phyloP scores from a whole-genome alignment of 2,888 invertebrate genomes.

The Physocephala rufipes region DNA sequence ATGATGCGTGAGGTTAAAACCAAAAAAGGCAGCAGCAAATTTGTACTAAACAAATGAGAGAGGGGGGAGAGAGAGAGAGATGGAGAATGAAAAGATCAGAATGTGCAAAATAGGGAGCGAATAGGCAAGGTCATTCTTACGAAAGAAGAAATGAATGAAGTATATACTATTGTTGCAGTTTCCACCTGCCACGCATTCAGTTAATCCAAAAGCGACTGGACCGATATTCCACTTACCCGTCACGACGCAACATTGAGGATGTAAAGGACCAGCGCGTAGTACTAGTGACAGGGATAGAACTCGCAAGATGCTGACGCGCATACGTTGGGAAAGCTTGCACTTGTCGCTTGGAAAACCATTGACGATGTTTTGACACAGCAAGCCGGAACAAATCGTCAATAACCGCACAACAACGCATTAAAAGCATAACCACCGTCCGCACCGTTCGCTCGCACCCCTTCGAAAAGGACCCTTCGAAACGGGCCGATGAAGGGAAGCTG shows the following conservation, averaged over 20 bases:
- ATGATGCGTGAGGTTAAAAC: conserved; percentile 52
- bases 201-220: conserved; percentile 45
- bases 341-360: conserved; percentile 53
- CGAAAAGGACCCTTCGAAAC: conserved; percentile 25
- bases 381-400: conserved; percentile 60
- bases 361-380: conserved; percentile 59
- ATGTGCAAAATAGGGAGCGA: conserved; percentile 11
- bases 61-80: background rate
- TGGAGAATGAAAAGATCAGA: background rate
- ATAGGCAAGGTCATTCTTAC: background rate
- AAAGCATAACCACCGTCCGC: conserved; percentile 20
- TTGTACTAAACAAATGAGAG: background rate
- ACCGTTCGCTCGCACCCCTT: conserved; percentile 23
- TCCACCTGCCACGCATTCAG: conserved; percentile 52
- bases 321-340: conserved; percentile 66
- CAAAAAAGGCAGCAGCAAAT: conserved; percentile 52
- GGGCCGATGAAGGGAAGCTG: conserved; percentile 43
- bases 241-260: conserved; percentile 36
- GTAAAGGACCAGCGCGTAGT: conserved; percentile 29
- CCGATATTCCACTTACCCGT: conserved; percentile 62
- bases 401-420: conserved; percentile 38
- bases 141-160: conserved; percentile 44
- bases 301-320: conserved; percentile 42
- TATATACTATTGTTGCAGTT: conserved; percentile 56
- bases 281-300: conserved; percentile 11